phyloP scores from a whole-genome alignment of 2,888 invertebrate species.

The Nomada hirtipes region DNA sequence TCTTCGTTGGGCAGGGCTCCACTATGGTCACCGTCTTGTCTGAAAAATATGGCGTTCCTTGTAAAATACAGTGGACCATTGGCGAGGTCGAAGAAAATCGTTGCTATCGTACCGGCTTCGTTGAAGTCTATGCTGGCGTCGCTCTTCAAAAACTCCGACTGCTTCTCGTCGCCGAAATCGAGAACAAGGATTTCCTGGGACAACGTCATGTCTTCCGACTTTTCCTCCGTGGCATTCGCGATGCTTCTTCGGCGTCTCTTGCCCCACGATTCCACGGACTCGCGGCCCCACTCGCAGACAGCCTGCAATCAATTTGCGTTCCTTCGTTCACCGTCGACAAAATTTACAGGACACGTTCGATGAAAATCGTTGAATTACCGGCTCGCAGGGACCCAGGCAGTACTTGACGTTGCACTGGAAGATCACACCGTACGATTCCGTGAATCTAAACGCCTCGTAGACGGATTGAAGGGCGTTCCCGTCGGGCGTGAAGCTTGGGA shows the following conservation, averaged over 20 bases:
- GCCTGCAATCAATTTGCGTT: constrained; percentile 86
- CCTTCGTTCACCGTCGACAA: neutral
- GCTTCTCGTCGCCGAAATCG: constrained; percentile 96
- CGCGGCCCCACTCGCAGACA: constrained; percentile 95
- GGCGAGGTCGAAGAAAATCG: neutral
- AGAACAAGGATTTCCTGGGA: constrained; percentile 97
- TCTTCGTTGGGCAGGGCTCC: constrained; percentile 96
- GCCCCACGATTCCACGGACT: constrained; percentile 96
- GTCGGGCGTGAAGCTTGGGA: constrained; percentile 96
- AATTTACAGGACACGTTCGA: rapidly evolving
- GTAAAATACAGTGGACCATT: too few relatives aligned
- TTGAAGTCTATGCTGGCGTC: constrained; percentile 88
- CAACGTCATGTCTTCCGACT: constrained; percentile 94
- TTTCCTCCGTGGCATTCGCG: constrained; percentile 87
- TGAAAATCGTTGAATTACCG: constrained; percentile 86
- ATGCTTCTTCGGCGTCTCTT: constrained; percentile 92
- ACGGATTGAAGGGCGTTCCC: constrained; percentile 95
- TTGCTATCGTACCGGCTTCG: constrained; percentile 82
- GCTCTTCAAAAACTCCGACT: constrained; percentile 91
- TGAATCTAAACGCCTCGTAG: constrained; percentile 98
- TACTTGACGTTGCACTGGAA: constrained; percentile 99
- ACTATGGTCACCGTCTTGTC: constrained; percentile 96
- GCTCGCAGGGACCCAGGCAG: constrained; percentile 97
- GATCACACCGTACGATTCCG: constrained; percentile 97
- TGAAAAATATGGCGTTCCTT: constrained; percentile 82